Conservation (phyloP, 2,888 invertebrate species). For the Yponomeuta evonymella region DNA sequence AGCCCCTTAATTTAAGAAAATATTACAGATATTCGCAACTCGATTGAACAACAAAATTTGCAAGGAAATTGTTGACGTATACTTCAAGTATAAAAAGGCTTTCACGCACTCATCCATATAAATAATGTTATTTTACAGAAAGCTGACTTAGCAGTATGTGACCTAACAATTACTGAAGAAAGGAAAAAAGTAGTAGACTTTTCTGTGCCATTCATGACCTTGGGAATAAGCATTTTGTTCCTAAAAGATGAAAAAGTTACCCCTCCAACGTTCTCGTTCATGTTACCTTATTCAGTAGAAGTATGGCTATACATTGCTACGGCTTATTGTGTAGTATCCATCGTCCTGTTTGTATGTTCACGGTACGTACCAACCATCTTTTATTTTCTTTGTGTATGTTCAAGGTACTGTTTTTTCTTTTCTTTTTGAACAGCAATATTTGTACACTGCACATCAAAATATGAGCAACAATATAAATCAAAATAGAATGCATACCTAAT, state of each 20-base stretch:
- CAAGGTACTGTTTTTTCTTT: no score
- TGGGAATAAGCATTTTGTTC: conserved; percentile 92
- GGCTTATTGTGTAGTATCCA: conserved; percentile 88
- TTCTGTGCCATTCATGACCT: conserved; percentile 97
- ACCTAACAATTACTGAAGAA: conserved; percentile 94
- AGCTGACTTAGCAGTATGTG: conserved; percentile 91
- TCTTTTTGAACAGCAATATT: no score
- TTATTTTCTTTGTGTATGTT: no score
- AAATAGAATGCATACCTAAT: no score
- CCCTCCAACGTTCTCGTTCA: conserved; percentile 90
- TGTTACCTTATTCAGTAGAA: conserved; percentile 87
- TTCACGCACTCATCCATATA: no score
- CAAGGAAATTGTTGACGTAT: no score
- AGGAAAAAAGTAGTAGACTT: conserved; percentile 93
- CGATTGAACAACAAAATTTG: no score
- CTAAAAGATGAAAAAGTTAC: conserved; percentile 84
- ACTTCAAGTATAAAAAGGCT: neutral
- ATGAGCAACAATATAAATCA: no score
- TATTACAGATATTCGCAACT: no score
- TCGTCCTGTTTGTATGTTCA: conserved; percentile 87
- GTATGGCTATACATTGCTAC: conserved; percentile 93
- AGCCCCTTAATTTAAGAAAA: no score
- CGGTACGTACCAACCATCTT: conserved; percentile 59
- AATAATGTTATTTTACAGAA: conserved; percentile 70
- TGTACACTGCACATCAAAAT: no score